phyloP scores from a whole-genome alignment of 2,797 vertebrate genomes.

The Liasis olivaceus region DNA sequence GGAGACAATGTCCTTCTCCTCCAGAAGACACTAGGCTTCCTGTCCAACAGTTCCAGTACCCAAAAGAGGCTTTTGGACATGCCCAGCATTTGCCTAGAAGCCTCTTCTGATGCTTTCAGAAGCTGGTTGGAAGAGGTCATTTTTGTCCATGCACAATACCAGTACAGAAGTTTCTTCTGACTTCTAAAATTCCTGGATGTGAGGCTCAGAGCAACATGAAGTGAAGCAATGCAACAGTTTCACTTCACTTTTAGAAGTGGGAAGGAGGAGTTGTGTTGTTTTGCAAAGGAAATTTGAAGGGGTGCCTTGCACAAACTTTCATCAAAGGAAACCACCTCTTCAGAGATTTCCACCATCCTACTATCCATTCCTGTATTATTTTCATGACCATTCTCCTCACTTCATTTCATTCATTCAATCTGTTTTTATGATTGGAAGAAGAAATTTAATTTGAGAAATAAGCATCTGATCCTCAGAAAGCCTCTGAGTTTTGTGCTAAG shows the following conservation, averaged over 20 bases:
- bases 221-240: not conserved
- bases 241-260: not conserved
- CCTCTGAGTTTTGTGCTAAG: slow-evolving; percentile 18
- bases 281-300: not conserved
- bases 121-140: not conserved
- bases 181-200: not conserved
- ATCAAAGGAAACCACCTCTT: not conserved
- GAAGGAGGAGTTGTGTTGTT: not conserved
- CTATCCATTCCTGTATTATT: not conserved
- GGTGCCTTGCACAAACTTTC: not conserved
- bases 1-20: not conserved
- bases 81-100: not conserved
- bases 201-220: not conserved
- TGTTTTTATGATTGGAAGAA: slow-evolving; percentile 16
- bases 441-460: slow-evolving; percentile 36
- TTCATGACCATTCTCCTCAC: not conserved
- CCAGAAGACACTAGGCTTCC: not conserved
- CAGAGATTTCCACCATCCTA: not conserved
- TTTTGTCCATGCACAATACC: not conserved
- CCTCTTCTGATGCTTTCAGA: not conserved
- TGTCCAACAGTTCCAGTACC: not conserved
- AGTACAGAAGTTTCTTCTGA: not conserved
- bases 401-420: slow-evolving; percentile 22
- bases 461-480: slow-evolving; percentile 27
- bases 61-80: not conserved